These are phyloP conservation scores for Labrus mixtus DNA, from an alignment of 2,113 vertebrate species.

Conservation along the genomic window DNA sequence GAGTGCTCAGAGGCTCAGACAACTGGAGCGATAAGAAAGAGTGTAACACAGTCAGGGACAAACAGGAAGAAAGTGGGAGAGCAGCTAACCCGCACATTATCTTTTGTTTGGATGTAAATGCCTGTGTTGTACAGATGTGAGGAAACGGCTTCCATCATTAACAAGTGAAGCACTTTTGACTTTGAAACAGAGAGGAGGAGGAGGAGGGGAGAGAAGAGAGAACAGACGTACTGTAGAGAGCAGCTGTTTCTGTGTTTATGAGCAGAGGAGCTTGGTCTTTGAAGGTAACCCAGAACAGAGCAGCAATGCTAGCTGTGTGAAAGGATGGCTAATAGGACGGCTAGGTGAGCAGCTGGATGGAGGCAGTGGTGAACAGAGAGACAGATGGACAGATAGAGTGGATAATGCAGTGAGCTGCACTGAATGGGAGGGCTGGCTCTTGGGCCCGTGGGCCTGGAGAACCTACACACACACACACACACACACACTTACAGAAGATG, in stretches of 20 bases:
- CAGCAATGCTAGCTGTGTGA: conserved; percentile 67
- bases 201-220: conserved; percentile 59
- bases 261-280: conserved; percentile 79
- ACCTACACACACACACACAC: conserved; percentile 35
- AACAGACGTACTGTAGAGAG: conserved; percentile 81
- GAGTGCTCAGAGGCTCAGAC: conserved; percentile 59
- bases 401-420: conserved; percentile 80
- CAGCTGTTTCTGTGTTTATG: conserved; percentile 83
- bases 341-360: conserved; percentile 85
- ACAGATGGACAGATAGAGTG: conserved; percentile 86
- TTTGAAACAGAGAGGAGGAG: conserved; percentile 72
- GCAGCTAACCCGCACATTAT: conserved; percentile 72
- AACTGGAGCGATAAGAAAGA: conserved; percentile 65
- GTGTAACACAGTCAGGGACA: conserved; percentile 64
- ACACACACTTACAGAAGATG: conserved; percentile 38
- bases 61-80: conserved; percentile 72
- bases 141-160: conserved; percentile 76
- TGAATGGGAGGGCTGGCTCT: conserved; percentile 77
- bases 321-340: conserved; percentile 82
- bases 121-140: conserved; percentile 77
- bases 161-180: conserved; percentile 83
- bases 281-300: conserved; percentile 83
- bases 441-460: conserved; percentile 67
- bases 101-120: conserved; percentile 83
- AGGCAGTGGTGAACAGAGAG: conserved; percentile 81